Conservation (phyloP, 2,888 invertebrate genomes). For the Hipparchia sbordonii region DNA sequence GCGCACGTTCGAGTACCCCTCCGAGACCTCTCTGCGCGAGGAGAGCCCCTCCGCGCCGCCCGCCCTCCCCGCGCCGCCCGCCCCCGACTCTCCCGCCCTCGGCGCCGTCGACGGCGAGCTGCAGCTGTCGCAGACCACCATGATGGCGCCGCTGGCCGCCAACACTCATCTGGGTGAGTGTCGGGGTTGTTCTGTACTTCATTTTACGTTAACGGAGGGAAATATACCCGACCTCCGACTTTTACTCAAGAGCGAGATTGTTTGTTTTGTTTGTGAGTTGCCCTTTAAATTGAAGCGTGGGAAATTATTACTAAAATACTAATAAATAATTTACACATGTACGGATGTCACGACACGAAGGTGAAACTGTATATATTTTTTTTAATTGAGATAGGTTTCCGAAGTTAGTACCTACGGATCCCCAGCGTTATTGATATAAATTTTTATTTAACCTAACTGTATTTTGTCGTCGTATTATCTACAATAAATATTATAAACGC, state of each 20-base stretch:
- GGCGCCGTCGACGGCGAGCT: conserved; percentile 31
- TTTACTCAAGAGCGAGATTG: no score
- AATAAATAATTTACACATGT: no score
- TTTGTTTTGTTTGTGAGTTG: no score
- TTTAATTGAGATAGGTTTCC: no score
- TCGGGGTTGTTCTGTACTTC: neutral
- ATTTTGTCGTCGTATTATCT: neutral
- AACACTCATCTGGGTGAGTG: conserved; percentile 68
- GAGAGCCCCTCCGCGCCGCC: conserved; percentile 20
- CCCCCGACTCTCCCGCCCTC: conserved; percentile 34
- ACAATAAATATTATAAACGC: neutral
- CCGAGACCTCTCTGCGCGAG: conserved; percentile 89
- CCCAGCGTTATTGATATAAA: neutral
- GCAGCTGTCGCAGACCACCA: conserved; percentile 36
- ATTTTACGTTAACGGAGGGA: no score
- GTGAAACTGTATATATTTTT: no score
- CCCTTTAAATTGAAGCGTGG: no score
- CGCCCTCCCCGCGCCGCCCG: conserved; percentile 37
- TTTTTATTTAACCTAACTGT: neutral
- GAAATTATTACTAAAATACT: no score
- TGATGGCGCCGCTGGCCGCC: conserved; percentile 55
- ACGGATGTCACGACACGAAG: no score
- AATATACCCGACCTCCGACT: no score
- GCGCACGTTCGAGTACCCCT: conserved; percentile 96
- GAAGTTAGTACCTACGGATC: no score